Conservation (phyloP, 2,113 vertebrate genomes). For the human (Homo sapiens) region DNA sequence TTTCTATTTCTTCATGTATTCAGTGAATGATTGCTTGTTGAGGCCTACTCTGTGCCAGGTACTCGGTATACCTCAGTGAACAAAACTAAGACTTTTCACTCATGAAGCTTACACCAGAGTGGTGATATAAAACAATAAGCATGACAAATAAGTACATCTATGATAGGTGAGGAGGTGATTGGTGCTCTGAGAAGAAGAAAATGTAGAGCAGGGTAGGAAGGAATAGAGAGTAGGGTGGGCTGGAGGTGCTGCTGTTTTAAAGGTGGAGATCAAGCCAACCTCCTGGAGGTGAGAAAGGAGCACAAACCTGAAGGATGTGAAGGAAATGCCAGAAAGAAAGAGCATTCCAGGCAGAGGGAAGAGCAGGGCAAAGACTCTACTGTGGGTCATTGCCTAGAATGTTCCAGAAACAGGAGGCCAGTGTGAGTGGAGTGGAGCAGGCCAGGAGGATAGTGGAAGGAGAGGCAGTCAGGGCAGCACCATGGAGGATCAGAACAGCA, state of each 20-base stretch:
- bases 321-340: background rate
- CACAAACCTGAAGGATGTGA: background rate
- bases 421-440: background rate
- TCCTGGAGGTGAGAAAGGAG: background rate
- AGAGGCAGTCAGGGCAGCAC: background rate
- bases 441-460: too few species aligned
- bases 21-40: background rate
- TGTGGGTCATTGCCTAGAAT: background rate
- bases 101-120: background rate
- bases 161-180: background rate
- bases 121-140: background rate
- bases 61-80: background rate
- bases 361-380: background rate
- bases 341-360: background rate
- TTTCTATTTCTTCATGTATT: conserved; percentile 31
- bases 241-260: background rate
- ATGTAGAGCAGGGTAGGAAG: background rate
- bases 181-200: background rate
- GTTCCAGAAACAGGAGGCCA: background rate
- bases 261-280: background rate
- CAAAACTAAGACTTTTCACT: background rate
- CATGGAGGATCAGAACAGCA: background rate
- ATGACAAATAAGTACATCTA: background rate
- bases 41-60: background rate
- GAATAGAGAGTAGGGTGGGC: background rate